These are phyloP conservation scores for Gibbula magus DNA, from an alignment of 2,888 invertebrate genomes.

Conservation along the genomic window DNA sequence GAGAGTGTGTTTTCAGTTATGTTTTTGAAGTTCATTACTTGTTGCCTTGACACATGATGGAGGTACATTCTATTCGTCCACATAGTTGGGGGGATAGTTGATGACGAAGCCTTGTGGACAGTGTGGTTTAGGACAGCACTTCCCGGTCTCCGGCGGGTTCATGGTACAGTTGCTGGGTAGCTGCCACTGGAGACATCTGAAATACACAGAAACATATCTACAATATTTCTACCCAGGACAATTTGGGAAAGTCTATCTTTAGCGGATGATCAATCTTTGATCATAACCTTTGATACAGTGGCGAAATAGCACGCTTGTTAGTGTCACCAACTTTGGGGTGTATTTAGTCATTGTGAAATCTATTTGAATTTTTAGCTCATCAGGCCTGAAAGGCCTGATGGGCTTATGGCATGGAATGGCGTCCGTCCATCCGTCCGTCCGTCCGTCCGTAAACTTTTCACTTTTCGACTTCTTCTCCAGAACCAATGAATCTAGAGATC, in stretches of 20 bases:
- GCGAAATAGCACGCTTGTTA: too few species aligned
- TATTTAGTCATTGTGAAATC: too few species aligned
- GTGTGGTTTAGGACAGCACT: constrained; percentile 55
- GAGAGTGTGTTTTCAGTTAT: too few species aligned
- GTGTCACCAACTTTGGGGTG: too few species aligned
- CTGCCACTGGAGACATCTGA: constrained; percentile 36
- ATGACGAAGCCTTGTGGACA: constrained; percentile 55
- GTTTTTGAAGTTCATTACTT: not conserved
- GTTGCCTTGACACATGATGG: not conserved
- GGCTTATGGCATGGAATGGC: too few species aligned
- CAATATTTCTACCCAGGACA: not conserved
- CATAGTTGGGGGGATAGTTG: constrained; percentile 52
- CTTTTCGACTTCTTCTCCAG: too few species aligned
- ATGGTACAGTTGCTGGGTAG: constrained; percentile 53
- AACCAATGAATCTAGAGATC: too few species aligned
- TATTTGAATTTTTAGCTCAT: too few species aligned
- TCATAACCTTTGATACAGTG: too few species aligned
- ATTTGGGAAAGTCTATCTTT: not conserved
- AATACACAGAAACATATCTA: not conserved
- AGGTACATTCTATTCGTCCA: constrained; percentile 30
- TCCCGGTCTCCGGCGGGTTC: constrained; percentile 50
- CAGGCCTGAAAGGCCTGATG: too few species aligned
- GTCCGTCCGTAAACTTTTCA: too few species aligned
- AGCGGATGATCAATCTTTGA: not conserved
- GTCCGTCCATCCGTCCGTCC: too few species aligned